Base-by-base conservation (phyloP, 92 coral and sea anemone genomes). In the Virgularia gustaviana region DNA sequence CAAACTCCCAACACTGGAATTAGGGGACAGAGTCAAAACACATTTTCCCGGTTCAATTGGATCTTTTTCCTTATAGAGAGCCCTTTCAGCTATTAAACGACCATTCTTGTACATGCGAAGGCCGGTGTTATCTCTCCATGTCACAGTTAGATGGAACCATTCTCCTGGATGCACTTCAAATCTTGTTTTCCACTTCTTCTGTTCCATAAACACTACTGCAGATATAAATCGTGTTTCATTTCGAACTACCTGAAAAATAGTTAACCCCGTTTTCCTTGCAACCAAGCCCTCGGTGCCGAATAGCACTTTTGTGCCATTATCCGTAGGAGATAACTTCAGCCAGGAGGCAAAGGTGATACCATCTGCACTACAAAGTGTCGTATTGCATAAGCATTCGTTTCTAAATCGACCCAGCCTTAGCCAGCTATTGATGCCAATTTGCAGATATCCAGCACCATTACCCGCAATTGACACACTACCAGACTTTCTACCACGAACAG, bases 301-400 rank as follows among this genome's bases (percentile, higher is more conserved):
- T 47, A 68, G 25, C 10, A 49, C 36, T 34, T 68, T 68, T 1
- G 75, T 68, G 33, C 55, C 61, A 18, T 68, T 68, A 15, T 68
- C 75, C 0, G 29, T 2, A n/a, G 6, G 49, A 13, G 61, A 22
- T 49, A 81, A 57, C 61, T 77, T 71, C 44, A 84, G 79, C 92
- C 92, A 87, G 49, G 84, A 33, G 57, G 86, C 80, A 59, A 84
- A 38, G 15, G 80, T 80, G 51, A 87, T 16, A 22, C 92, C 92
- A 30, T 75, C 79, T 57, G 72, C 66, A 19, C 70, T 49, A 73
- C 92, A 87, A 57, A 56, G 56, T 23, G 51, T 38, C 25, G 72
- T 79, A 54, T 87, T 84, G n/a, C 79, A 82, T 32, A 76, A 75
- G 56, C 92, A 87, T 47, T 82, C 72, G 42, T 78, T 68, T 45